Base-by-base conservation (phyloP, 1,140 invertebrate species). In the Littorina saxatilis region DNA sequence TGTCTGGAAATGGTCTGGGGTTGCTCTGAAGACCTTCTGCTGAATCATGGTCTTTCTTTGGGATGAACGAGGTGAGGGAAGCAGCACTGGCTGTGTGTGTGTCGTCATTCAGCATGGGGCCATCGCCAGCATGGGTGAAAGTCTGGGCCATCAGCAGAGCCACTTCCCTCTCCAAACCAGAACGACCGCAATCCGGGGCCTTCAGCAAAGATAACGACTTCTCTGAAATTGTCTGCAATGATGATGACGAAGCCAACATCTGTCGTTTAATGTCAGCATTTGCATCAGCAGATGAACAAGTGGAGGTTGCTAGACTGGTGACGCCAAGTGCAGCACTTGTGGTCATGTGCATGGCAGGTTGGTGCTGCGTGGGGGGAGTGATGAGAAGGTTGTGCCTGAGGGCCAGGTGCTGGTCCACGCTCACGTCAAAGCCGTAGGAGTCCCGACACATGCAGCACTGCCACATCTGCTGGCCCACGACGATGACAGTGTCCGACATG, bases 71-170 rank as follows among this genome's bases (percentile, higher is more conserved):
- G 20, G 20, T 39, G 27, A 11, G 23, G 37, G 37, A 11, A 37
- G 40, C 27, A 29, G 11, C 27, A 5, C 27, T 37, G 2, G 0
- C 15, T 27, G 27, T n/a, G 5, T 47, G n/a, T 11, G 29, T 7
- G 13, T 50, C 40, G 27, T 52, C 70, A 47, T 11, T 29, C 4
- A 73, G 27, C 4, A 73, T 9, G n/a, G 3, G 37, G 4, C 27
- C 52, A 15, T 66, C 76, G 52, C 55, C 39, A 29, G 76, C 17
- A 1, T 78, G 76, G 27, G 76, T 78, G 55, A 78, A 78, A 0
- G 76, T 78, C 58, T 78, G 76, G 17, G 76, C 76, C 76, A 78
- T 78, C 32, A 78, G 76, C 23, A 78, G 58, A 15, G 76, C 76
- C 55, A 78, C 76, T 29, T 78, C 76, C 39, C 76, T 78, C 58